These are phyloP conservation scores for Chrysogorgia sp. DNA, from an alignment of 92 coral and sea anemone genomes.

Conservation along the genomic window DNA sequence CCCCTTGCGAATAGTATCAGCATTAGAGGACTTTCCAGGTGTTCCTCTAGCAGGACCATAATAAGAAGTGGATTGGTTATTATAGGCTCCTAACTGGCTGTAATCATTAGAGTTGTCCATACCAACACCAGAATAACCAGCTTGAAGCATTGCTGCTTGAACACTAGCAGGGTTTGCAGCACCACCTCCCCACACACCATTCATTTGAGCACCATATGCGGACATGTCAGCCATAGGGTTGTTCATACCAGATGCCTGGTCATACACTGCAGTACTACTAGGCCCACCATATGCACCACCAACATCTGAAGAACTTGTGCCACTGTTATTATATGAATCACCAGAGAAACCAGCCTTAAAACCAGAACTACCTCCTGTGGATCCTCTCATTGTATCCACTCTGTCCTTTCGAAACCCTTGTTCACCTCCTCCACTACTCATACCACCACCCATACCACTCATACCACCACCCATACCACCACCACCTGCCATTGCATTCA, in stretches of 20 bases:
- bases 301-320: not conserved
- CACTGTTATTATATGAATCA: constrained; percentile 5
- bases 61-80: constrained; percentile 23
- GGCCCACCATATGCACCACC: constrained; percentile 25
- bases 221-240: constrained; percentile 23
- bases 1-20: constrained; percentile 8
- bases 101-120: constrained; percentile 5
- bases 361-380: not conserved
- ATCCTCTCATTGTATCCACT: constrained; percentile 37
- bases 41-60: constrained; percentile 40
- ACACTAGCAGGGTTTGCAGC: constrained; percentile 29
- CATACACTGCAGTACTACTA: not conserved
- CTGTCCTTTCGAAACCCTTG: constrained; percentile 4
- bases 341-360: not conserved
- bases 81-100: constrained; percentile 32
- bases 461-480: constrained; percentile 22
- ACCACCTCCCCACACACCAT: constrained; percentile 37
- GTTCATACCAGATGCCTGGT: constrained; percentile 2
- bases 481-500: constrained; percentile 19
- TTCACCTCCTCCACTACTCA: constrained; percentile 8
- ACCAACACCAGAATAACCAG: constrained; percentile 15
- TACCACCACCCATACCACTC: constrained; percentile 11
- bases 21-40: not conserved
- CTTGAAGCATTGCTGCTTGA: constrained; percentile 30
- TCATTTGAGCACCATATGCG: constrained; percentile 19